Base-by-base conservation (phyloP, 2,888 invertebrate genomes). In the Eupeodes latifasciatus region DNA sequence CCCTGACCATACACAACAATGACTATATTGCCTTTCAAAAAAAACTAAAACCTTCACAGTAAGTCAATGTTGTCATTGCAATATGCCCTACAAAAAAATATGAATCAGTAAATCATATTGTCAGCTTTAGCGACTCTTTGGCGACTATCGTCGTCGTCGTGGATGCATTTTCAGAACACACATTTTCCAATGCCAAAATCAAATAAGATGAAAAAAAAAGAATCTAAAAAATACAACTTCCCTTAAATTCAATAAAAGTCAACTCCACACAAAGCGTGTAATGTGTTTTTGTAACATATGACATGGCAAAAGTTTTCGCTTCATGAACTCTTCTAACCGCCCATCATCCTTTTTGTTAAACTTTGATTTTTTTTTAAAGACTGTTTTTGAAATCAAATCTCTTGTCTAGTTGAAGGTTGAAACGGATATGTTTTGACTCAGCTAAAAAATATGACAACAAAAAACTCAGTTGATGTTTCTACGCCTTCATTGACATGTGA, bases 391-490 rank as follows among this genome's bases (percentile, higher is more conserved):
- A 47, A 61, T 44, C 12, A 53, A 62, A 82, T 34, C 36, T 14
- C 57, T n/a, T 47, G n/a, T 59, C 61, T 53, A 55, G 51, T 34
- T 61, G 47, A 74, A 67, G 36, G 53, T 57, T 72, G 69, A 62
- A 82, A 78, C 55, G 51, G 79, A 79, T 71, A 75, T 79, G 71
- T 79, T 86, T 79, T 55, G 53, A 75, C 51, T 81, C 6, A 9
- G 40, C 40, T 40, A 40, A 40, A 40, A 40, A 40, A 40, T 51
- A 16, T 36, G 12, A 67, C 55, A 19, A 27, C 40, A 79, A 53
- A 53, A 57, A 55, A 10, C 27, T 2, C 6, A 19, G 49, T 64
- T 51, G 61, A 47, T 36, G 61, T 59, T 44, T 34, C 5, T 61
- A 59, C 66, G 57, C 59, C 44, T 66, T 51, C 51, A 55, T 61